Percentiles rank a stretch among this genome's conserved stretches.
These are phyloP conservation scores for Cynaeus angustus DNA, from an alignment of 2,888 invertebrate species.

Conservation along the genomic window DNA sequence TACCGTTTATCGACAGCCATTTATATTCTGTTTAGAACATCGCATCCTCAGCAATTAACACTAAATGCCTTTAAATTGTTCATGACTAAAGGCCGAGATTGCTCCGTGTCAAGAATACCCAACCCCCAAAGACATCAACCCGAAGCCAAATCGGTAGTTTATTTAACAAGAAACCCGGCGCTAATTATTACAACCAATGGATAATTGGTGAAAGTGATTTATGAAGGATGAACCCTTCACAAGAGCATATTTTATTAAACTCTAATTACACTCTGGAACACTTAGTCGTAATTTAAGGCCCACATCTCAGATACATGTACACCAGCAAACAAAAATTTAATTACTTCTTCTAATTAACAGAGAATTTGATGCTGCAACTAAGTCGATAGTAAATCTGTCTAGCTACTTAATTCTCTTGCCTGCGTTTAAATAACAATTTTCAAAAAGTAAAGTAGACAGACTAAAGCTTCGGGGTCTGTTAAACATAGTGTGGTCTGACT, in stretches of 20 bases:
- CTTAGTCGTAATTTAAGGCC: constrained; percentile 19
- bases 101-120: constrained; percentile 47
- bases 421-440: no score
- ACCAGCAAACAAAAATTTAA: constrained; percentile 13
- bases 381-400: no score
- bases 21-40: constrained; percentile 61
- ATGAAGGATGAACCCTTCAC: constrained; percentile 30
- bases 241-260: constrained; percentile 31
- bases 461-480: no score
- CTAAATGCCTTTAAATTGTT: constrained; percentile 50
- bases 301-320: background rate
- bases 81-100: constrained; percentile 48
- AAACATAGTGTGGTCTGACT: no score
- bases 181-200: constrained; percentile 39
- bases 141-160: constrained; percentile 22
- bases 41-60: constrained; percentile 59
- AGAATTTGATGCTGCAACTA: no score
- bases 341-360: background rate
- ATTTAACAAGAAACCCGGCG: constrained; percentile 38
- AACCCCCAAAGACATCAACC: constrained; percentile 31
- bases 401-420: no score
- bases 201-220: constrained; percentile 36
- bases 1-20: constrained; percentile 49
- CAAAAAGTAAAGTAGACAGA: no score
- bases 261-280: constrained; percentile 17